phyloP scores from a whole-genome alignment of 2,113 vertebrate genomes.

The Chionomys nivalis region DNA sequence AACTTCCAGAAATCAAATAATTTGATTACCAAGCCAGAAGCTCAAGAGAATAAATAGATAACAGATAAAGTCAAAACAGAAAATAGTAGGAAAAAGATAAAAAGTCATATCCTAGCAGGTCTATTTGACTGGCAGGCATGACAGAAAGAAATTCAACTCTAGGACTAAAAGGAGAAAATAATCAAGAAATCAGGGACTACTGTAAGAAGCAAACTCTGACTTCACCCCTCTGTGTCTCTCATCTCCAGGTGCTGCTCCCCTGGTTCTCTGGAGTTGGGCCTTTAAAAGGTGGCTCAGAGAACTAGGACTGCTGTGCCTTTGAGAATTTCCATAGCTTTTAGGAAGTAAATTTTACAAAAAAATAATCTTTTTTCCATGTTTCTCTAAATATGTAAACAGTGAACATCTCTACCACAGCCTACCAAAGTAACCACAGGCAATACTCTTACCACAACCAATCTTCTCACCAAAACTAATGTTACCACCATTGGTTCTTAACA shows the following conservation, averaged over 20 bases:
- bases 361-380: background rate
- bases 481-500: too few species aligned
- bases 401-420: background rate
- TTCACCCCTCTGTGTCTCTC: background rate
- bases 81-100: slow-evolving; percentile 9
- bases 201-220: background rate
- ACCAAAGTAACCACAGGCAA: background rate
- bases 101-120: background rate
- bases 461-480: background rate
- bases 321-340: slow-evolving; percentile 2
- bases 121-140: background rate
- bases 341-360: background rate
- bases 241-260: accelerated
- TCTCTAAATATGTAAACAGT: background rate
- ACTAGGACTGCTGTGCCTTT: background rate
- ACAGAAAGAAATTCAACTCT: background rate
- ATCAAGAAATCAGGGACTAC: background rate
- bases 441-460: too few species aligned
- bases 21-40: background rate
- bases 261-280: background rate
- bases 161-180: background rate
- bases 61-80: slow-evolving; percentile 36
- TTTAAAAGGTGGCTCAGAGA: background rate
- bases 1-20: slow-evolving; percentile 26
- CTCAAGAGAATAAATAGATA: slow-evolving; percentile 5